Evolutionary conservation across 2,888 invertebrate genomes (phyloP), one percentile per base, ranked within the genome.

Genomic region (Phengaris alcon): DNA sequence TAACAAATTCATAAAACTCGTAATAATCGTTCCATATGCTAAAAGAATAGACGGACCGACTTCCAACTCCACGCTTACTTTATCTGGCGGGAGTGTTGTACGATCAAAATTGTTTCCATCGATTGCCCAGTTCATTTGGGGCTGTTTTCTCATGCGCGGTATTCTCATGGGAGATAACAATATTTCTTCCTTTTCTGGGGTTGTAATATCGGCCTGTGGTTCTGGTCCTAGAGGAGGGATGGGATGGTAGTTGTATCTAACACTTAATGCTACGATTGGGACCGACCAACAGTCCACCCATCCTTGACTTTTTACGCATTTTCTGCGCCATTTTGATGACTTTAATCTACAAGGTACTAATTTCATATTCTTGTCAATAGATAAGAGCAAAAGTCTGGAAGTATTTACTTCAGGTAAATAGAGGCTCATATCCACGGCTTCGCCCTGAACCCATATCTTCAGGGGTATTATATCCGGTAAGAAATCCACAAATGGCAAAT

Each of bases 251-350:
- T 95, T 95, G 87, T 98, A 99, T 78, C 96, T 95, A 74, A 99
- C 97, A 81, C 97, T 98, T 35, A 99, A 93, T 0, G 98, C 98
- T 6, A 98, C 97, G 78, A 98, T 98, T 0, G 98, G 98, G 7
- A 99, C 98, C 72, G 97, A 97, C 98, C 98, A 98, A 85, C 98
- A 98, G 86, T 99, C 98, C 0, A 99, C 95, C 99, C 99, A 99
- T 3, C 98, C 98, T 76, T 93, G 89, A 3, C 92, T 93, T 79
- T 94, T 94, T 0, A 94, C 92, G 82, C 98, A 98, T 82, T 97
- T 95, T 84, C 97, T 96, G 75, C 98, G 94, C 98, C 98, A 98
- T 94, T 95, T 97, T 82, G 94, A 91, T 76, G 87, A 91, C 87
- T 88, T 91, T 77, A 93, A 81, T 77, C 95, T 92, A 77, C 92